These are phyloP conservation scores for Palaemon carinicauda DNA, from an alignment of 1,140 invertebrate species.

Conservation along the genomic window DNA sequence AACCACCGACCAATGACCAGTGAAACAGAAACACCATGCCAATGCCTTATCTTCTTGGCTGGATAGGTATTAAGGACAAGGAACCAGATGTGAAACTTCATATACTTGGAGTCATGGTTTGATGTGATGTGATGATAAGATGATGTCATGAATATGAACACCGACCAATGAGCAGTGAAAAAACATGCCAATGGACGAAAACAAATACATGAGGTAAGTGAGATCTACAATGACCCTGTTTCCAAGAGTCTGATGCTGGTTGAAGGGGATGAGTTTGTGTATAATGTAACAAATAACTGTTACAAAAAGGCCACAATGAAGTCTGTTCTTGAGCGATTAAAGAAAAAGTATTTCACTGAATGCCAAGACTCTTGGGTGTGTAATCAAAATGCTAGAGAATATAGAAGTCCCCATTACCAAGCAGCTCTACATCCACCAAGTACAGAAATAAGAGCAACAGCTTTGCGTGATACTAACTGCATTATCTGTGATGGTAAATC, in stretches of 20 bases:
- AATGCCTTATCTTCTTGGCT: too few relatives aligned
- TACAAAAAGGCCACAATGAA: conserved; percentile 3
- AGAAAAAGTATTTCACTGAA: neutral
- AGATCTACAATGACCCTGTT: neutral
- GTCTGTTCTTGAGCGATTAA: neutral
- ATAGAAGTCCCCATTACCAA: conserved; percentile 8
- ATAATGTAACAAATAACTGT: neutral
- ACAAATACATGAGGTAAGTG: conserved; percentile 4
- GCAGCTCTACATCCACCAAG: neutral
- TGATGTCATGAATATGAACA: too few relatives aligned
- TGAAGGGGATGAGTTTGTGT: conserved; percentile 7
- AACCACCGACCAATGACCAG: too few relatives aligned
- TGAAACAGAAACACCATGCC: too few relatives aligned
- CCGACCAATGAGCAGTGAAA: too few relatives aligned
- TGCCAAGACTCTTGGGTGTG: neutral
- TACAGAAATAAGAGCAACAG: neutral
- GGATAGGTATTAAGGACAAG: too few relatives aligned
- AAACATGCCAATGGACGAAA: conserved; percentile 7
- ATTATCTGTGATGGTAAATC: conserved; percentile 12
- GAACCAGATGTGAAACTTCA: too few relatives aligned
- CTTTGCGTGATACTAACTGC: neutral
- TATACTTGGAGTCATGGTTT: too few relatives aligned
- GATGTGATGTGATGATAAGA: too few relatives aligned
- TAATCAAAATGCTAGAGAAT: neutral
- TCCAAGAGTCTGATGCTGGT: neutral